Evolutionary conservation across 92 coral and sea anemone genomes (phyloP), one percentile per base, ranked within the genome.

Genomic region (Umimayanthus kanabou): DNA sequence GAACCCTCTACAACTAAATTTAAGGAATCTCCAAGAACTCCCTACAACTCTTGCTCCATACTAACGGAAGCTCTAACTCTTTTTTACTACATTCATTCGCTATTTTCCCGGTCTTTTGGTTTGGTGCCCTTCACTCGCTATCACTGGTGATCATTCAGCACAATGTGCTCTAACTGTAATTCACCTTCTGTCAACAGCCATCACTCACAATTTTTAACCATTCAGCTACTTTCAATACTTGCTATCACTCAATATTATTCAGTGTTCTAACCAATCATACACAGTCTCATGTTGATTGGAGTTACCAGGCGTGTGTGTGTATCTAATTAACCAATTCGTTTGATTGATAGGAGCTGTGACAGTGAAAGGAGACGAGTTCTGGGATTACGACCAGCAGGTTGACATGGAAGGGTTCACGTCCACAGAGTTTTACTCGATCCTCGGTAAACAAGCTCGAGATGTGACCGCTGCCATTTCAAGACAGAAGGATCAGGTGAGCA

Each of bases 361-460:
- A 37, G 93, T 97, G 82, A 97, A 93, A 76, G 92, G 90, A 39
- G 99, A 97, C 30, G 99, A 97, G 58, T 97, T 92, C 89, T 97
- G 99, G 99, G 99, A 97, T 84, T 97, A 97, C 89, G 99, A 97
- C 89, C 96, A 95, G 73, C 99, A 97, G 85, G 98, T 97, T 18
- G 99, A 97, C 73, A 86, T 97, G 81, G 99, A 97, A 88, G 99
- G 97, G 13, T 97, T 97, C 79, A 93, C 94, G 22, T 88, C 97
- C 39, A 94, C 95, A 8, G 94, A 94, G 6, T 97, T 97, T 89
- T 97, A 93, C 71, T 82, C 95, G 33, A 92, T 95, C 57, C 84
- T 97, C 61, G 94, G 98, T 43, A 92, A 97, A 84, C 99, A 97
- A 88, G 92, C 99, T 42, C 96, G 99, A 26, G 99, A 97, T 37